Evolutionary conservation across 2,113 vertebrate species (phyloP).

Genomic region (Tinamus guttatus): DNA sequence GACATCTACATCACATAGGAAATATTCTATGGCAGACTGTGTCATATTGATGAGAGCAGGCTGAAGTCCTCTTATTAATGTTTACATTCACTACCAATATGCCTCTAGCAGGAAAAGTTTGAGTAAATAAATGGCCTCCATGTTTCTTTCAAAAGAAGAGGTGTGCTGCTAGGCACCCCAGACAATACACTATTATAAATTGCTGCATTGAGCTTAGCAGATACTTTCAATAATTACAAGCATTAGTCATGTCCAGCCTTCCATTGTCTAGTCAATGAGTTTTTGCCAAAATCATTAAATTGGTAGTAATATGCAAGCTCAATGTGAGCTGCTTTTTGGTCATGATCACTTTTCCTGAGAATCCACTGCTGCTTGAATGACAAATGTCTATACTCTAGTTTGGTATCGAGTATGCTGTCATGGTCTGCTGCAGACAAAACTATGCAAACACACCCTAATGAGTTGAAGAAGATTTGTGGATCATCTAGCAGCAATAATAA

Average conservation of each 20-base stretch:
- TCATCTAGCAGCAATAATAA: background rate
- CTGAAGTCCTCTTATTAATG: background rate
- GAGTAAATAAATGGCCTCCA: background rate
- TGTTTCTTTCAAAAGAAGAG: background rate
- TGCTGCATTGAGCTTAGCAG: background rate
- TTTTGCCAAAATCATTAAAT: background rate
- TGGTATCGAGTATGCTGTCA: fast-evolving
- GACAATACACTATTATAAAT: background rate
- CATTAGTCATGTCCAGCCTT: background rate
- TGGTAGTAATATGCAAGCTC: fast-evolving
- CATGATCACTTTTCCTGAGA: background rate
- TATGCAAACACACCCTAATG: background rate
- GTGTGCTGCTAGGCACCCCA: background rate
- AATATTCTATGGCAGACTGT: background rate
- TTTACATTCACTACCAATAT: background rate
- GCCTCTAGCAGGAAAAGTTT: background rate
- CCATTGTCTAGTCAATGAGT: background rate
- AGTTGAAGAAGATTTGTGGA: background rate
- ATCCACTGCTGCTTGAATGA: background rate
- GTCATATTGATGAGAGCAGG: background rate
- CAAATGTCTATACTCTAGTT: background rate
- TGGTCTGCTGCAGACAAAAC: background rate
- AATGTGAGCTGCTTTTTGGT: background rate
- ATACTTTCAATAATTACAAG: background rate
- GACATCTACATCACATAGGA: background rate